Evolutionary conservation across 2,113 vertebrate species (phyloP).

Genomic region (Parotia lawesii): DNA sequence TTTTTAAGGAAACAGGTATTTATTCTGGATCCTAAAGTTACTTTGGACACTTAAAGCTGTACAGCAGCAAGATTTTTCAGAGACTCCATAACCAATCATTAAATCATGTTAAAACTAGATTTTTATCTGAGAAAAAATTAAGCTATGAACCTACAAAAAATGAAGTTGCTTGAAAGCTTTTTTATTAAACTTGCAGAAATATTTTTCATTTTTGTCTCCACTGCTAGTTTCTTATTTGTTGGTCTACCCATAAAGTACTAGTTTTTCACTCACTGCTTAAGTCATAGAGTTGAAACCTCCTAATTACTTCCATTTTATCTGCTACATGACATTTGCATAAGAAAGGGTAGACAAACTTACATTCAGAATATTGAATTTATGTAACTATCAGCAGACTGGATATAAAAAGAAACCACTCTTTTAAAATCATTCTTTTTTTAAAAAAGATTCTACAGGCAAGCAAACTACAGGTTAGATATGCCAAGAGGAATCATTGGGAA

Average conservation of each 20-base stretch:
- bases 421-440: background rate
- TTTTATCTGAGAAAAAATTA: background rate
- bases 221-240: background rate
- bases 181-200: background rate
- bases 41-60: background rate
- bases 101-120: background rate
- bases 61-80: background rate
- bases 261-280: background rate
- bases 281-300: background rate
- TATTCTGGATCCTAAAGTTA: background rate
- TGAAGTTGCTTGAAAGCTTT: background rate
- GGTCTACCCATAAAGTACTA: background rate
- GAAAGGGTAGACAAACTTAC: background rate
- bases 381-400: slow-evolving; percentile 31
- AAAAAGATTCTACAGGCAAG: background rate
- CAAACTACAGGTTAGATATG: background rate
- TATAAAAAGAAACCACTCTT: slow-evolving; percentile 45
- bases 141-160: background rate
- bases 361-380: slow-evolving; percentile 29
- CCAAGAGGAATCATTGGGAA: background rate
- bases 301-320: background rate
- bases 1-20: background rate
- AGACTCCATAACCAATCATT: background rate
- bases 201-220: background rate
- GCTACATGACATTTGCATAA: background rate